These are phyloP conservation scores for Patella pellucida DNA, from an alignment of 2,888 invertebrate species.

Conservation along the genomic window DNA sequence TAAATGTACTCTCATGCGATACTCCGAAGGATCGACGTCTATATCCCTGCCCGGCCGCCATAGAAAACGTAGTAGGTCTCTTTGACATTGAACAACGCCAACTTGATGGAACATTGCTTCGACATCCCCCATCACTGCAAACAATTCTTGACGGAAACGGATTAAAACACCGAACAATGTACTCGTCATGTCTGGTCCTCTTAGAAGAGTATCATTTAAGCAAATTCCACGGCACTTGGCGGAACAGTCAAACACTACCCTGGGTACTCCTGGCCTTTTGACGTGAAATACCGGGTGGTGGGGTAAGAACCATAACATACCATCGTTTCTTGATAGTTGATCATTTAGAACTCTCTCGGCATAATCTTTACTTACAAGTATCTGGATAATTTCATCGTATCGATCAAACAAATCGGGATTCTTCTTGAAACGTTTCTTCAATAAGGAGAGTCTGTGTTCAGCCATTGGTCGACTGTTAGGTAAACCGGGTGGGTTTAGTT, in stretches of 20 bases:
- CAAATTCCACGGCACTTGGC: background rate
- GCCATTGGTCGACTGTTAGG: background rate
- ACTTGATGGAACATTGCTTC: slow-evolving; percentile 14
- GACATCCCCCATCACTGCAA: slow-evolving; percentile 9
- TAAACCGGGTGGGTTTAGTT: background rate
- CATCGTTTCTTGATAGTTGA: background rate
- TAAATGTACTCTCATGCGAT: slow-evolving; percentile 19
- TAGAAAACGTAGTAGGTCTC: slow-evolving; percentile 5
- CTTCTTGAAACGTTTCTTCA: background rate
- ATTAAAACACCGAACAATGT: background rate
- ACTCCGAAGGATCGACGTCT: slow-evolving; percentile 1
- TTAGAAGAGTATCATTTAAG: background rate
- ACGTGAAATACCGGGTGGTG: slow-evolving; percentile 2
- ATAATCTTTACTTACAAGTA: background rate
- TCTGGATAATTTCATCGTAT: background rate
- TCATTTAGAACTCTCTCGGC: background rate
- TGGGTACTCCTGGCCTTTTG: background rate
- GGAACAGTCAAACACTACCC: background rate
- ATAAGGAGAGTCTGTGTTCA: background rate
- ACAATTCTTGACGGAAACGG: background rate
- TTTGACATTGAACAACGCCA: background rate
- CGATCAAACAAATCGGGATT: background rate
- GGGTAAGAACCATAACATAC: background rate
- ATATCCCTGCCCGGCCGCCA: slow-evolving; percentile 11
- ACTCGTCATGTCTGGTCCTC: background rate